Base-by-base conservation (phyloP, 1,140 invertebrate genomes). In the Calycopis cecrops region DNA sequence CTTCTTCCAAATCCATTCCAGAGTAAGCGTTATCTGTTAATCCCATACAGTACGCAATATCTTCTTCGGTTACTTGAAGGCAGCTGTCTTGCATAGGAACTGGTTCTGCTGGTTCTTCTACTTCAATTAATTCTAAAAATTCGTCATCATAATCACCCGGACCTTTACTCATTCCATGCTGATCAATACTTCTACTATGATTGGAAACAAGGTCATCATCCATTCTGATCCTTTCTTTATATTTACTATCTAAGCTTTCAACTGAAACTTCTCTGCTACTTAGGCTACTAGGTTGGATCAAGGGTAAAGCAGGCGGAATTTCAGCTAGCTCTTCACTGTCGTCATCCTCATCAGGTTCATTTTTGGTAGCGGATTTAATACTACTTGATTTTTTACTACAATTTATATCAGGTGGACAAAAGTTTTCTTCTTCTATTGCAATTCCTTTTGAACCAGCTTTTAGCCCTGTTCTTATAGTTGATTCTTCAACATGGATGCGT, bases 1-100 rank as follows among this genome's bases (percentile, higher is more conserved):
- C 79, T 64, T 90, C 85, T 52, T 89, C 80, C 69, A 88, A 91
- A 67, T 94, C 92, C 16, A 91, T 90, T 84, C 94, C 92, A 0
- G 91, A 91, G 10, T 94, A 73, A 37, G 91, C 91, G 88, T 94
- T 92, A 83, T 94, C 93, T 54, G 88, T 67, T 48, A 90, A 89
- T 8, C 94, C 92, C 93, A 96, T 96, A 70, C 94, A 96, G 53
- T 93, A 90, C 1, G 94, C 95, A 44, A 97, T 97, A 72, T 97
- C 95, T 85, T 97, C 95, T 88, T 97, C 95, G 1, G 95, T 97
- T 1, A 97, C 95, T 88, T 97, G 95, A 18, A 96, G 84, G 66
- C 94, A 95, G 56, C 91, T 93, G 72, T 96, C 94, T 79, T 94
- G 92, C 89, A 92, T 95, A 11, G 94, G 93, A 10, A 95, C 94